A percentile compares a stretch with the other conserved stretches of the same genome.
Evolutionary conservation across 2,113 vertebrate genomes (phyloP).

Genomic region (Gadus macrocephalus): DNA sequence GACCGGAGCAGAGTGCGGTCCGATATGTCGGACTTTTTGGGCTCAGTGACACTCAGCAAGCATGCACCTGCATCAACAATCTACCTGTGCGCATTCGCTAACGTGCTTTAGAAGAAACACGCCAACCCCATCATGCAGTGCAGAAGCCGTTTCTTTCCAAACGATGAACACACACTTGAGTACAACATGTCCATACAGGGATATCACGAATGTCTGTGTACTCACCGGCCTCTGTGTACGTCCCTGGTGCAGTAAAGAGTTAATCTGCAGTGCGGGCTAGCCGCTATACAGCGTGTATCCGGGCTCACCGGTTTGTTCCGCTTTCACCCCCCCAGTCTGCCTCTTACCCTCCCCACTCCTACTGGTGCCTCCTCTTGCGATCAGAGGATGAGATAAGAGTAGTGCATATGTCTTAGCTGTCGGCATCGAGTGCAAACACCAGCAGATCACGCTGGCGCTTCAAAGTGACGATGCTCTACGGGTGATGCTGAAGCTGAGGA

Average conservation of each 20-base stretch:
- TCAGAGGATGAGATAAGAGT: conserved; percentile 45
- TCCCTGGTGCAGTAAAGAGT: conserved; percentile 65
- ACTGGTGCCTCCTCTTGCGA: conserved; percentile 42
- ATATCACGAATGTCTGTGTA: conserved; percentile 31
- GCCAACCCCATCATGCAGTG: too few relatives aligned
- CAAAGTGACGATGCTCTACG: too few relatives aligned
- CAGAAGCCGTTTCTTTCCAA: neutral
- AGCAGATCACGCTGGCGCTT: too few relatives aligned
- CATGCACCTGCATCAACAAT: too few relatives aligned
- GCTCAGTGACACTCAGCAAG: too few relatives aligned
- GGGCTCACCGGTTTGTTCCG: conserved; percentile 77
- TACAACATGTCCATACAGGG: conserved; percentile 13
- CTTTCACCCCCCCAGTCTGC: conserved; percentile 41
- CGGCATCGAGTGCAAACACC: conserved; percentile 19
- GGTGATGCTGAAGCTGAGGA: too few relatives aligned
- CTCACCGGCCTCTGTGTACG: conserved; percentile 61
- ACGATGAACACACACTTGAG: neutral
- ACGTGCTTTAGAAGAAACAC: too few relatives aligned
- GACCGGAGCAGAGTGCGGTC: too few relatives aligned
- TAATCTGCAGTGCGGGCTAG: conserved; percentile 83
- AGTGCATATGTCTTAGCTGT: conserved; percentile 5
- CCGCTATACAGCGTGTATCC: conserved; percentile 71
- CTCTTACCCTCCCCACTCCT: conserved; percentile 37
- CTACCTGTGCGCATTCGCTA: too few relatives aligned
- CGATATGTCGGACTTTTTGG: too few relatives aligned